These are phyloP conservation scores for Arothron firmamentum DNA, from an alignment of 2,113 vertebrate species.

Conservation along the genomic window DNA sequence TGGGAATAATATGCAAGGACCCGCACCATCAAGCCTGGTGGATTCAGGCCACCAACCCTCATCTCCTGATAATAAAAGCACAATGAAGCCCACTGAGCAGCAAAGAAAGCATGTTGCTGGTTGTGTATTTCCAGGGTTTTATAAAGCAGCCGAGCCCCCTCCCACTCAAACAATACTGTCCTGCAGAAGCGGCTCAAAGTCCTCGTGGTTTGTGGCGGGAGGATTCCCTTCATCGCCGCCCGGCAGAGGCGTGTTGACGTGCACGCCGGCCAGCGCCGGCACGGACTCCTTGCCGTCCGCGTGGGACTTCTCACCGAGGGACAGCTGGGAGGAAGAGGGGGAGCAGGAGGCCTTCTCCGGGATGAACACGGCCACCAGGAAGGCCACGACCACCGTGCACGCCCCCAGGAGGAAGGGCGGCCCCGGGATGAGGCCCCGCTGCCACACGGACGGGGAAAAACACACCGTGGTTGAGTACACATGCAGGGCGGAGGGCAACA, in stretches of 20 bases:
- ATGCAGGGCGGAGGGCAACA: no score
- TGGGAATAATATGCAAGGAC: neutral
- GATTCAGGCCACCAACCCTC: conserved; percentile 5
- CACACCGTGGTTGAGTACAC: no score
- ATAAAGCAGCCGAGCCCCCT: conserved; percentile 13
- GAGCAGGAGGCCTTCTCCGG: conserved; percentile 74
- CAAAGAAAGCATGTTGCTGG: conserved; percentile 22
- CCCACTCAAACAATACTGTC: conserved; percentile 83
- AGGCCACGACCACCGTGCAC: conserved; percentile 85
- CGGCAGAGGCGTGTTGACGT: conserved; percentile 75
- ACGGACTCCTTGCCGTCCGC: conserved; percentile 76
- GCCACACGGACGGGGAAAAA: neutral
- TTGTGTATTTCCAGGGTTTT: conserved; percentile 2
- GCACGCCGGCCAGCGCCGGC: conserved; percentile 67
- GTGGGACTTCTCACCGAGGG: conserved; percentile 66
- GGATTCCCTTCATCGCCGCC: conserved; percentile 82
- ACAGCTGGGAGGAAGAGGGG: conserved; percentile 42
- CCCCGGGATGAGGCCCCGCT: conserved; percentile 83
- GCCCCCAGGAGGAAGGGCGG: conserved; percentile 92
- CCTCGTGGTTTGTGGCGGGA: conserved; percentile 74
- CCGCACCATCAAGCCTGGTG: neutral
- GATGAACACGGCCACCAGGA: conserved; percentile 93
- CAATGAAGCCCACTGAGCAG: conserved; percentile 7
- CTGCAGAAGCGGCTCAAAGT: conserved; percentile 88
- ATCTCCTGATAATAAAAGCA: conserved; percentile 29